These are phyloP conservation scores for Smittia aterrima DNA, from an alignment of 2,888 invertebrate genomes.

Conservation along the genomic window DNA sequence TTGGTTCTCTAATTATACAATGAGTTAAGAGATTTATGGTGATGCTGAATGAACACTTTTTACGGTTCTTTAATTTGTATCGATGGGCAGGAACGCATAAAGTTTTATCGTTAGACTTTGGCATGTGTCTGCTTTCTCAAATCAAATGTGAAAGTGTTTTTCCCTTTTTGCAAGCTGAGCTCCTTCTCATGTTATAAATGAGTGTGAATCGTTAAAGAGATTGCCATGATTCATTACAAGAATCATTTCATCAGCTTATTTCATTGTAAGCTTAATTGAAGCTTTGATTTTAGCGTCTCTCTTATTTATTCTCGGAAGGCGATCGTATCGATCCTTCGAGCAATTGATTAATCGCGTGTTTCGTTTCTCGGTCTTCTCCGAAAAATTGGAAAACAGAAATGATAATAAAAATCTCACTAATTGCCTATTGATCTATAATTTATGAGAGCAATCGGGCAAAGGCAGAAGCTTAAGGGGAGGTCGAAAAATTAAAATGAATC, in stretches of 20 bases:
- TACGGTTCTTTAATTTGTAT: slow-evolving; percentile 25
- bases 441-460: neutral
- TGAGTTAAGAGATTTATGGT: slow-evolving; percentile 2
- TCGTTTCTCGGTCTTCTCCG: neutral
- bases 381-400: slow-evolving; percentile 2
- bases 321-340: neutral
- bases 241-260: no score
- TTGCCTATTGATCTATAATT: slow-evolving; percentile 26
- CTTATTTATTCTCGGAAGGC: neutral
- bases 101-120: slow-evolving; percentile 1
- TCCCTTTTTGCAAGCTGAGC: no score
- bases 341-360: slow-evolving; percentile 24
- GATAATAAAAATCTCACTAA: slow-evolving; percentile 31
- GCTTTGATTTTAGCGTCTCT: no score
- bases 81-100: neutral
- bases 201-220: neutral
- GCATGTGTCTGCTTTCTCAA: neutral
- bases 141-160: neutral
- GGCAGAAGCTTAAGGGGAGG: neutral
- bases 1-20: neutral
- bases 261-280: no score
- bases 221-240: no score
- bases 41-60: slow-evolving; percentile 5
- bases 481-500: neutral
- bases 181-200: neutral